phyloP scores from a whole-genome alignment of 2,797 vertebrate genomes.

The Cryptoprocta ferox region DNA sequence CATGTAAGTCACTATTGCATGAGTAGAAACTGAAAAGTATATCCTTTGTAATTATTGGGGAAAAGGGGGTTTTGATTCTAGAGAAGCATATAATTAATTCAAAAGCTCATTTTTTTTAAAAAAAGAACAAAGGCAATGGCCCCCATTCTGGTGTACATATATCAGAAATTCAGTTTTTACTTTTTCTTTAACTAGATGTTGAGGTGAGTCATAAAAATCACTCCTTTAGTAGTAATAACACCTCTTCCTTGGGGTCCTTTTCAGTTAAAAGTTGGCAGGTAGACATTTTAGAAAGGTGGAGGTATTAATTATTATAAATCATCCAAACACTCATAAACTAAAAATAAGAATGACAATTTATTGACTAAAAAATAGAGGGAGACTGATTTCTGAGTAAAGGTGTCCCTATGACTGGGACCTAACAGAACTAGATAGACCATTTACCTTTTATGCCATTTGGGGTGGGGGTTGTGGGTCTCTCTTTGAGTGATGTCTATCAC shows the following conservation, averaged over 20 bases:
- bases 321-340: neutral
- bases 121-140: conserved; percentile 35
- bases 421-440: neutral
- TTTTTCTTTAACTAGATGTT: conserved; percentile 8
- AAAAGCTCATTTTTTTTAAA: neutral
- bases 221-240: neutral
- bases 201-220: conserved; percentile 24
- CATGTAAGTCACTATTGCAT: neutral
- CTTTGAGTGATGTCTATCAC: neutral
- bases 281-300: neutral
- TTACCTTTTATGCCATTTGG: neutral
- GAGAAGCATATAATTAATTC: conserved; percentile 23
- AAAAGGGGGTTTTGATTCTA: conserved; percentile 12
- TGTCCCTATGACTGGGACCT: neutral
- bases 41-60: conserved; percentile 47
- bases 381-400: conserved; percentile 21
- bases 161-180: neutral
- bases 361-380: neutral
- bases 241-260: neutral
- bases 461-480: neutral
- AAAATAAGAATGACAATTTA: neutral
- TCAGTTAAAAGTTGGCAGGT: conserved; percentile 39
- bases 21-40: conserved; percentile 44
- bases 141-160: neutral
- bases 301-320: neutral